phyloP scores from a whole-genome alignment of 2,888 invertebrate species.

The Cheilosia grossa region DNA sequence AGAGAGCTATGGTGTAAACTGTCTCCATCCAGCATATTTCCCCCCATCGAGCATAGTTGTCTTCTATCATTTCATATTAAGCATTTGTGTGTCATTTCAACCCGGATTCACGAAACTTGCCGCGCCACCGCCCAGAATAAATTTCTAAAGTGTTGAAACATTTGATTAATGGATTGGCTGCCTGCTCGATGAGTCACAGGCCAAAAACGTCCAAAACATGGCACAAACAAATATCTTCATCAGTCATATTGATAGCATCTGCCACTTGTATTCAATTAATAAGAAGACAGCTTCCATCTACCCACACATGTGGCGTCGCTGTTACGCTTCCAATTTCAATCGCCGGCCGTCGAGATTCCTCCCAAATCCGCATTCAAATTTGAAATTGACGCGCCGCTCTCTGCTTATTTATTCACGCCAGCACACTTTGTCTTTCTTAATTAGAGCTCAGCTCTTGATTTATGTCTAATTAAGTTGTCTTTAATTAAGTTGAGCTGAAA shows the following conservation, averaged over 20 bases:
- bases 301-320: conserved; percentile 42
- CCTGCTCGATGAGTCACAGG: conserved; percentile 2
- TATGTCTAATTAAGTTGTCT: conserved; percentile 63
- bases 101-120: too few relatives aligned
- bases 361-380: conserved; percentile 52
- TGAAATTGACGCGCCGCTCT: conserved; percentile 46
- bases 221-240: conserved; percentile 44
- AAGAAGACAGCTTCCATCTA: conserved; percentile 44
- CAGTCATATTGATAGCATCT: conserved; percentile 46
- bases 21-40: too few relatives aligned
- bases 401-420: conserved; percentile 58
- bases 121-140: neutral
- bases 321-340: conserved; percentile 26
- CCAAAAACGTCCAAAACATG: neutral
- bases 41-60: too few relatives aligned
- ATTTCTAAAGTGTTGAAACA: neutral
- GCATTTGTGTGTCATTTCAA: neutral
- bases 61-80: too few relatives aligned
- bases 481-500: conserved; percentile 57
- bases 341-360: conserved; percentile 8
- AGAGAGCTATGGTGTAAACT: too few relatives aligned
- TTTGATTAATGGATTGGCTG: conserved; percentile 6
- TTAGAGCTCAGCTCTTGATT: conserved; percentile 65
- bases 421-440: conserved; percentile 65
- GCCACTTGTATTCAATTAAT: conserved; percentile 62